These are phyloP conservation scores for Sciurus niger DNA, from an alignment of 2,113 vertebrate genomes.

Conservation along the genomic window DNA sequence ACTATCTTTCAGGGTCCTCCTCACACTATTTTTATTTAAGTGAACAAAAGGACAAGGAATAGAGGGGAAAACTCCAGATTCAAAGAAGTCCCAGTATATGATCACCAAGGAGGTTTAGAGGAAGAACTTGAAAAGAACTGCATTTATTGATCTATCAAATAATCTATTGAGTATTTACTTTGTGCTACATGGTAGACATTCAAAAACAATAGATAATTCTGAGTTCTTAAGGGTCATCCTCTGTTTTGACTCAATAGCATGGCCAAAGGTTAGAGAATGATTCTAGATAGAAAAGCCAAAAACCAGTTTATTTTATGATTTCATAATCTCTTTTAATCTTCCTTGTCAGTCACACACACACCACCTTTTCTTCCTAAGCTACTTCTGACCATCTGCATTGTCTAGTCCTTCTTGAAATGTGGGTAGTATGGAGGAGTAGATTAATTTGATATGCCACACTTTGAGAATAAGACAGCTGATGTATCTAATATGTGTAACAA, in stretches of 20 bases:
- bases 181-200: not conserved
- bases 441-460: conserved; percentile 30
- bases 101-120: not conserved
- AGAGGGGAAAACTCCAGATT: not conserved
- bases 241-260: not conserved
- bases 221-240: not conserved
- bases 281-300: conserved; percentile 1
- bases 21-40: not conserved
- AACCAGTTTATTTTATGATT: not conserved
- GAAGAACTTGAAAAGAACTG: not conserved
- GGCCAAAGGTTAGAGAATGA: not conserved
- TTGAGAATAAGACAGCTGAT: not conserved
- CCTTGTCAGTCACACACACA: no score
- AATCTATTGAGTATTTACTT: not conserved
- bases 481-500: conserved; percentile 1
- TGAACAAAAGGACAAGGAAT: not conserved
- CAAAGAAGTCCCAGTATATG: not conserved
- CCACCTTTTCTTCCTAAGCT: not conserved
- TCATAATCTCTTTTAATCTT: not conserved
- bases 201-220: not conserved
- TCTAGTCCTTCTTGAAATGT: not conserved
- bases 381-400: not conserved
- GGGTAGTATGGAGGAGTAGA: not conserved
- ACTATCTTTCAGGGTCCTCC: not conserved
- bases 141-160: not conserved